Evolutionary conservation across 2,797 vertebrate species (phyloP), one percentile per base, ranked within the genome.

Genomic region (Rhyacichthys aspro): DNA sequence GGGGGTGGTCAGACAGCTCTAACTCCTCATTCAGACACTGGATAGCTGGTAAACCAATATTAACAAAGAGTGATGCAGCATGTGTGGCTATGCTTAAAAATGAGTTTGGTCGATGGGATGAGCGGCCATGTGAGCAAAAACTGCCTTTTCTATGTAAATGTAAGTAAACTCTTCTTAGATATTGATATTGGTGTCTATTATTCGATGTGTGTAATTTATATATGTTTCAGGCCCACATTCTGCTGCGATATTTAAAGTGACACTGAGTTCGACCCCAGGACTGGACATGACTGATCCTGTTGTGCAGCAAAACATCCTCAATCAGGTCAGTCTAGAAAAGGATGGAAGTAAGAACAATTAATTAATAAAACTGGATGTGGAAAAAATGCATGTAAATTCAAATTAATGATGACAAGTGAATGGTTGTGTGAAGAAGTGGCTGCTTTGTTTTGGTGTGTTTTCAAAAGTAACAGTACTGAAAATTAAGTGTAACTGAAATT

Each of bases 41-140:
- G 66, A 8, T 0, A 14, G 8, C 15, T 11, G 0, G 8, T 0
- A 4, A 19, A 33, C 0, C 0, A 0, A 11, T 65, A 18, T 9
- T 0, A 3, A 46, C n/a, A 11, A 0, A 0, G 1, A 0, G 0
- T 2, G 1, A 1, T 4, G 0, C 0, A 0, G 0, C 0, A 2
- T 72, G 77, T 23, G 59, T 2, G 9, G 55, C 18, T 17, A 3
- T 73, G 15, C 1, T 54, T 14, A 53, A 57, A 28, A 57, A 1
- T 11, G 0, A 45, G 17, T 55, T 19, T 33, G 41, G 69, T 8
- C 10, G 16, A 58, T 76, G 69, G 77, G 55, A 7, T 19, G 8
- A 5, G 5, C 9, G 2, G 2, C 3, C 9, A 2, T 79, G 77
- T 43, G 5, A 7, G 0, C 3, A 47, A 7, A 3, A 0, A 16